phyloP scores from a whole-genome alignment of 2,888 invertebrate species.

The Papilio demoleus region DNA sequence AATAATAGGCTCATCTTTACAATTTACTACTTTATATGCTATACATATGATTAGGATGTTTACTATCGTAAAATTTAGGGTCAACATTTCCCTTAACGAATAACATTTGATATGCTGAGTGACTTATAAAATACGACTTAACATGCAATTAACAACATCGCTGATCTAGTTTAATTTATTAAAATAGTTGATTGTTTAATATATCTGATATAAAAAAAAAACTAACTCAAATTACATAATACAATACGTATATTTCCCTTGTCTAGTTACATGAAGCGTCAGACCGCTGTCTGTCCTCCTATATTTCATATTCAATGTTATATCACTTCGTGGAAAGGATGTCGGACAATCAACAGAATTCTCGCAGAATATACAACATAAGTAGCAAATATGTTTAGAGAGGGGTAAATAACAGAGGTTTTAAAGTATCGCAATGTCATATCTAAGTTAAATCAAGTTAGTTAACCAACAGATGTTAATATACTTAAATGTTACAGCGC shows the following conservation, averaged over 20 bases:
- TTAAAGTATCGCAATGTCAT: neutral
- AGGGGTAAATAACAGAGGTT: slow-evolving; percentile 13
- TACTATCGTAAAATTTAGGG: no score
- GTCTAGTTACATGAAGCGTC: slow-evolving; percentile 60
- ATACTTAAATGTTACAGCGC: no score
- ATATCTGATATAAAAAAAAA: slow-evolving; percentile 51
- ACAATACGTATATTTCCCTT: slow-evolving; percentile 51
- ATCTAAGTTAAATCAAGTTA: no score
- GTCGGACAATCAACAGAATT: slow-evolving; percentile 61
- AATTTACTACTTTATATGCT: no score
- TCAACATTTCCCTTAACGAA: no score
- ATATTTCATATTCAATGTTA: slow-evolving; percentile 76
- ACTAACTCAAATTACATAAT: slow-evolving; percentile 47
- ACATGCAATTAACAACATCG: no score
- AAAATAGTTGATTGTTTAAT: slow-evolving; percentile 6
- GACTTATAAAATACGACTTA: no score
- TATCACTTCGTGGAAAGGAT: slow-evolving; percentile 67
- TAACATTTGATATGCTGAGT: no score
- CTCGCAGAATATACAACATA: slow-evolving; percentile 34
- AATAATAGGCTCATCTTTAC: neutral
- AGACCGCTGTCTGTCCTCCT: slow-evolving; percentile 57
- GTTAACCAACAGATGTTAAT: no score
- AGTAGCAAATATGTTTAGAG: slow-evolving; percentile 8
- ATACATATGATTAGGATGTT: no score
- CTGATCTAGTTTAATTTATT: no score